Evolutionary conservation across 1,140 invertebrate species (phyloP), one percentile per base, ranked within the genome.

Genomic region (Microplitis demolitor): DNA sequence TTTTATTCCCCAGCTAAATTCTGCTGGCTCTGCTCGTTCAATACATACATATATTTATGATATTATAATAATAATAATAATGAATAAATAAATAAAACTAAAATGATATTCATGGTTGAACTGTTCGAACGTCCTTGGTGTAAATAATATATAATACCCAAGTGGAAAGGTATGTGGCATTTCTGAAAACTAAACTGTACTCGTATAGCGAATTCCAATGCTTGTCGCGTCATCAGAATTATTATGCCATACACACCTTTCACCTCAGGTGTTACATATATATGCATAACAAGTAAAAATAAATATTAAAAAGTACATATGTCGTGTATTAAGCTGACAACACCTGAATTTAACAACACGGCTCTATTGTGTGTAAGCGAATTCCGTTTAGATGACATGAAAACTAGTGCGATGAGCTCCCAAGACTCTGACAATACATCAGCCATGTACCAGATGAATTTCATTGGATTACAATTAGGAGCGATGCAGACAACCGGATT

Each of bases 101-200:
- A 54, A 61, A 16, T 62, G 50, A 64, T 71, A 71, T 64, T 71
- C 51, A 71, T 71, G 60, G 56, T 37, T 64, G 24, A 62, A 62
- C 34, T 71, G 53, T 45, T 58, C 53, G 37, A 6, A 54, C 62
- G 70, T 56, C 70, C 62, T 66, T 71, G 62, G 31, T 33, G 34
- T 45, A 66, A 37, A 58, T 9, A 45, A 45, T 45, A 9, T 8
- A 45, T 24, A 63, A 71, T 56, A 53, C 24, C 31, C 9, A 35
- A 39, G 61, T 35, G 70, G 53, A 71, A 66, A 71, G 61, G 69
- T 53, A 71, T 54, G 53, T 56, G 60, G 61, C 50, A 56, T 64
- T 71, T 71, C 69, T 71, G 69, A 61, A 71, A 71, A 71, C 69
- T 62, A 71, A 45, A 71, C 39, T 71, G 16, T 37, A 9, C 31